A percentile compares a stretch with the other conserved stretches of the same genome.
These are phyloP conservation scores for Rynchops niger DNA, from an alignment of 2,113 vertebrate genomes.

Conservation along the genomic window DNA sequence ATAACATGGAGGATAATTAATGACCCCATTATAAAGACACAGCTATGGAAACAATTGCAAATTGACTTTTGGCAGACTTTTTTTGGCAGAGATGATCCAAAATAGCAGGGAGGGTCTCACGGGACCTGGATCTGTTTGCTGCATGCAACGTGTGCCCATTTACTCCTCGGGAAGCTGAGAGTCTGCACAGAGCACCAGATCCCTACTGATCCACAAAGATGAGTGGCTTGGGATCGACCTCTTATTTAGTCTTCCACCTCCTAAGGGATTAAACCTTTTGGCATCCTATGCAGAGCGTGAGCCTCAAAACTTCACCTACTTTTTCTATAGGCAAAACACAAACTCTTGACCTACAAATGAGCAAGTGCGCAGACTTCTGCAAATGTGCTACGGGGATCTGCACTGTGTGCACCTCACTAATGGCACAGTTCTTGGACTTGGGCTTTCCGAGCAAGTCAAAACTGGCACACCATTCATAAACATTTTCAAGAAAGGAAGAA, in stretches of 20 bases:
- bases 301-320: background rate
- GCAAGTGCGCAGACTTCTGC: background rate
- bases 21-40: background rate
- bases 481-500: background rate
- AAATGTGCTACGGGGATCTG: rapidly evolving
- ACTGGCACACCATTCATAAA: background rate
- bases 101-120: background rate
- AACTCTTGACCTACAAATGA: background rate
- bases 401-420: background rate
- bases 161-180: rapidly evolving
- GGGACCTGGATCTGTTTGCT: background rate
- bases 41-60: conserved; percentile 11
- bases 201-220: background rate
- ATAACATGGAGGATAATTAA: conserved; percentile 6
- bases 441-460: background rate
- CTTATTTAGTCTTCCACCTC: background rate
- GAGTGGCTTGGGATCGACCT: background rate
- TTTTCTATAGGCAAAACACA: background rate
- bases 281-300: background rate
- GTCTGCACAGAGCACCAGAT: background rate
- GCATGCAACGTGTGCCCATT: rapidly evolving
- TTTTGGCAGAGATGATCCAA: background rate
- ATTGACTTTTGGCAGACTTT: background rate
- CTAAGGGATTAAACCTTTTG: background rate
- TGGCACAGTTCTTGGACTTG: background rate